Evolutionary conservation across 2,113 vertebrate genomes (phyloP).

Genomic region (Podarcis cretensis): DNA sequence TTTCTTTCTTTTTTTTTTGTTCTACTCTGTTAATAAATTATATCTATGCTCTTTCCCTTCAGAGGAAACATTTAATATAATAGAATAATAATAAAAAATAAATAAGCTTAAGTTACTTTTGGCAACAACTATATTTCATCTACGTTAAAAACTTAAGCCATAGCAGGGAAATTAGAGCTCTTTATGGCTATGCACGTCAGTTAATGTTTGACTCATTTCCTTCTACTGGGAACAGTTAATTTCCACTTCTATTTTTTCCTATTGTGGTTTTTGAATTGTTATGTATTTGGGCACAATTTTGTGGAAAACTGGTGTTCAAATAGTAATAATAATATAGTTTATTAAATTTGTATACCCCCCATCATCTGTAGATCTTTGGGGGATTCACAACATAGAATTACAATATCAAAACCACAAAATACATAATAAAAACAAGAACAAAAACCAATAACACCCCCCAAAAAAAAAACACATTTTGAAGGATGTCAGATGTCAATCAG

Average conservation of each 20-base stretch:
- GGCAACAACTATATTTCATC: not conserved
- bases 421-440: too few species aligned
- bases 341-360: too few species aligned
- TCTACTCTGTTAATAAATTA: slow-evolving; percentile 2
- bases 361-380: too few species aligned
- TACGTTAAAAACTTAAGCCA: not conserved
- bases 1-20: not conserved
- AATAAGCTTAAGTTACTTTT: not conserved
- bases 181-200: not conserved
- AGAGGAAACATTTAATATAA: not conserved
- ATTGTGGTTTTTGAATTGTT: not conserved
- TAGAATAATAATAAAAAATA: not conserved
- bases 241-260: not conserved
- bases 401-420: too few species aligned
- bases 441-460: too few species aligned
- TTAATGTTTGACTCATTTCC: not conserved
- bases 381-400: too few species aligned
- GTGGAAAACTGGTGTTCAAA: not conserved
- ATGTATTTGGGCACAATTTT: not conserved
- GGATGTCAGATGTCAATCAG: too few species aligned
- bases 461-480: too few species aligned
- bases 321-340: too few species aligned
- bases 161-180: not conserved
- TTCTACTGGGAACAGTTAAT: not conserved
- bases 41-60: not conserved